Evolutionary conservation across 2,888 invertebrate genomes (phyloP), one percentile per base, ranked within the genome.

Genomic region (Bruchidius siliquastri): DNA sequence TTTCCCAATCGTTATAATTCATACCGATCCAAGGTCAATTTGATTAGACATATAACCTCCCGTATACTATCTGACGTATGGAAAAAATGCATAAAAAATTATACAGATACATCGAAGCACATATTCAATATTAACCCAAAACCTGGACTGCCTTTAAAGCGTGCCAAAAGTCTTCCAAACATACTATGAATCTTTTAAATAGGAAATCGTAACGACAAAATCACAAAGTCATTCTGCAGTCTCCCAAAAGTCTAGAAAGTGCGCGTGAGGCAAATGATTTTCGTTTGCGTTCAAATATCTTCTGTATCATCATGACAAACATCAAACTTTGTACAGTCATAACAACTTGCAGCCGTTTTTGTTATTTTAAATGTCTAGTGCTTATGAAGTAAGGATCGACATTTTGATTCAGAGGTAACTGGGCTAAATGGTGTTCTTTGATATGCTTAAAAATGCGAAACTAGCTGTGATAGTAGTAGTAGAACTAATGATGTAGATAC

Each of bases 291-390:
- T 85, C 84, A 75, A 78, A 77, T 73, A 70, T 76, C 71, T 68
- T 68, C 21, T 82, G 83, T 84, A 82, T 80, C 83, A 84, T 86
- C 85, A 85, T 85, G 85, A 84, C 85, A 85, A 84, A 83, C 83
- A 84, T 80, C 80, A 83, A 85, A 85, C 81, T 84, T 78, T 84
- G 83, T 83, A 82, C 82, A 85, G 86, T 86, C 86, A 86, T 86
- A 85, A 85, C 85, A 84, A 86, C 85, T 86, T 86, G 86, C 86
- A 85, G 74, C 67, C 74, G 74, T 74, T 75, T 75, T 76, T 73
- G 71, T 71, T 21, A 30, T 49, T 49, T 49, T 49, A 49, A 49
- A 49, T 49, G 49, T 49, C 49, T 49, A 49, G 1, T 18, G 49
- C 49, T 49, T 49, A 49, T 13, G 26, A 26, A 26, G 26, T 72